Evolutionary conservation across 1,140 invertebrate species (phyloP).

Genomic region (Charaxes varanes): DNA sequence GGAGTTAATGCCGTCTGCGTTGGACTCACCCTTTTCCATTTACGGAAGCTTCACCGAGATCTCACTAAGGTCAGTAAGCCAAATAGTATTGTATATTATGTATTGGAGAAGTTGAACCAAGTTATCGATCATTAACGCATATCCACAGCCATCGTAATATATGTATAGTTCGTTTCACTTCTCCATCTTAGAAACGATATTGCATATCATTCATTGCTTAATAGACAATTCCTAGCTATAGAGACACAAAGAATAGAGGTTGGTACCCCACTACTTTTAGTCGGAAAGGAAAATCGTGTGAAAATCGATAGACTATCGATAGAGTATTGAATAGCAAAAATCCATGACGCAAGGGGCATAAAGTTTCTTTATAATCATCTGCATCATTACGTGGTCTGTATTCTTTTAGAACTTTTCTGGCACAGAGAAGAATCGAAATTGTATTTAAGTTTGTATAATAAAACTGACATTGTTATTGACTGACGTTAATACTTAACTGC

Average conservation of each 20-base stretch:
- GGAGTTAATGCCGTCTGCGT: conserved; percentile 91
- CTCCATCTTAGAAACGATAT: conserved; percentile 19
- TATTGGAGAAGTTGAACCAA: conserved; percentile 35
- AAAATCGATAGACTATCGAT: too few species aligned
- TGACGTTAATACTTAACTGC: too few species aligned
- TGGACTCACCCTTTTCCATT: conserved; percentile 88
- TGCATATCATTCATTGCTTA: conserved; percentile 25
- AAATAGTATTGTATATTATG: conserved; percentile 24
- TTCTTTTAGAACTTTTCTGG: too few species aligned
- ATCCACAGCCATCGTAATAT: conserved; percentile 20
- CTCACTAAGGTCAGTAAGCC: conserved; percentile 88
- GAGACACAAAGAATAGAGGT: conserved; percentile 13
- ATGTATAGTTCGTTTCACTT: conserved; percentile 21
- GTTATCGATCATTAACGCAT: conserved; percentile 16
- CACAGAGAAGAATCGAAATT: too few species aligned
- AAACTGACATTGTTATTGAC: too few species aligned
- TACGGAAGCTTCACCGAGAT: conserved; percentile 88
- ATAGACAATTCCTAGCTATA: conserved; percentile 22
- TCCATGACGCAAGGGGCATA: too few species aligned
- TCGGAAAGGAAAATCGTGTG: too few species aligned
- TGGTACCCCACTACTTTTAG: too few species aligned
- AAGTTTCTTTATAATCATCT: too few species aligned
- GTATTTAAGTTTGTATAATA: too few species aligned
- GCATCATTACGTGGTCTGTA: too few species aligned
- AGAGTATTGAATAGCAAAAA: too few species aligned